These are phyloP conservation scores for Microchirus variegatus DNA, from an alignment of 2,797 vertebrate genomes.

Conservation along the genomic window DNA sequence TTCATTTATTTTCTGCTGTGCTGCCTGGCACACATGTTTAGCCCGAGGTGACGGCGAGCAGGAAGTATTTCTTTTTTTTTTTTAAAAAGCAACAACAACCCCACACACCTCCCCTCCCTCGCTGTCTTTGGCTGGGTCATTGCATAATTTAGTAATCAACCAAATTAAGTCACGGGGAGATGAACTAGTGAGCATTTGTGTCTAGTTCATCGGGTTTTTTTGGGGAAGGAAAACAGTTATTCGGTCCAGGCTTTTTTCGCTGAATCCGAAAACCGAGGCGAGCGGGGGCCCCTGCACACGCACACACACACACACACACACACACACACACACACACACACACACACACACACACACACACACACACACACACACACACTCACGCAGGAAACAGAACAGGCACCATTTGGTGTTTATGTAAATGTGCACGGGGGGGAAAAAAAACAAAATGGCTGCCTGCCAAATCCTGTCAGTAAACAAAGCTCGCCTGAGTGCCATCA, in stretches of 20 bases:
- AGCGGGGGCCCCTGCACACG: constrained; percentile 52
- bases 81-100: constrained; percentile 49
- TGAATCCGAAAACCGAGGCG: constrained; percentile 60
- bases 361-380: constrained; percentile 44
- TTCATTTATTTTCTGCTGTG: constrained; percentile 63
- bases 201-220: constrained; percentile 69
- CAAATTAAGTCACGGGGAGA: constrained; percentile 73
- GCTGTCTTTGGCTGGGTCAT: constrained; percentile 70
- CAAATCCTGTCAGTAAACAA: constrained; percentile 84
- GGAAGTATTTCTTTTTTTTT: constrained; percentile 49
- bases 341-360: constrained; percentile 39
- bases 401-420: constrained; percentile 86
- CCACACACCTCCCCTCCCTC: constrained; percentile 20
- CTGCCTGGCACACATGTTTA: constrained; percentile 73
- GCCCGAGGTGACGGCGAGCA: constrained; percentile 60
- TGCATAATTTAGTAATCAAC: constrained; percentile 78
- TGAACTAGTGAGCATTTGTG: constrained; percentile 74
- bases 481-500: constrained; percentile 73
- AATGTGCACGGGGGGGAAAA: constrained; percentile 81
- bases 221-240: constrained; percentile 30
- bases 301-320: constrained; percentile 56
- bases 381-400: constrained; percentile 77
- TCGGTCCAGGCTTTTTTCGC: constrained; percentile 12
- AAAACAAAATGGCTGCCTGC: constrained; percentile 87
- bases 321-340: constrained; percentile 60